Evolutionary conservation across 2,113 vertebrate genomes (phyloP), one percentile per base, ranked within the genome.

Genomic region (Saccopteryx leptura): DNA sequence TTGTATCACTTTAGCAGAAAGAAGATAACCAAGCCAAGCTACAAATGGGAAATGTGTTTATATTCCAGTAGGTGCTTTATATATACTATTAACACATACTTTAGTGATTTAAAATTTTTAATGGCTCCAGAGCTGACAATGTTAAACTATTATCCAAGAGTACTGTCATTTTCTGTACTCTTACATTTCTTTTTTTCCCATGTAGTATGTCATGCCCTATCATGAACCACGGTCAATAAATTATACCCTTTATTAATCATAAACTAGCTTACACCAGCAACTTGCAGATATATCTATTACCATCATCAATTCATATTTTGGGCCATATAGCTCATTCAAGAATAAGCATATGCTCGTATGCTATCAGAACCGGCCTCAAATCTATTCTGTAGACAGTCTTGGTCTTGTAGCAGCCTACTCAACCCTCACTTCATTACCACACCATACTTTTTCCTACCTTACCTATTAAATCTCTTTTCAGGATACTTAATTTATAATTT

Each of bases 111-210:
- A 0, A 56, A 13, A 21, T 19, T 96, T 17, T 48, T 90, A 81
- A 94, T 74, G 60, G 94, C 48, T 50, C 65, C 8, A 63, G 31
- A 82, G 60, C 78, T 78, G 89, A 96, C 63, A 72, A 7, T 56
- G 74, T 58, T 82, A 93, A 87, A 52, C 66, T 74, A 97, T 96
- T 79, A 58, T 39, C 71, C 33, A 78, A 93, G 69, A 81, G 33
- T 63, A 96, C 96, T 13, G 0, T 0, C 92, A 96, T 87, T 74
- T 85, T 89, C 11, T 0, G 0, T 21, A 58, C 80, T 61, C 6
- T 87, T 56, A 66, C 46, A 1, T 26, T 94, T 81, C 18, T 83
- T 33, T 68, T 94, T 72, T 94, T 82, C 39, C 39, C 81, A 82
- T 46, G 60, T n/a, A 76, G 81, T 24, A 15, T n/a, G 60, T 23